Percentiles rank a stretch among this genome's conserved stretches.
These are phyloP conservation scores for Echinops telfairi DNA, from an alignment of 2,113 vertebrate genomes.

Conservation along the genomic window DNA sequence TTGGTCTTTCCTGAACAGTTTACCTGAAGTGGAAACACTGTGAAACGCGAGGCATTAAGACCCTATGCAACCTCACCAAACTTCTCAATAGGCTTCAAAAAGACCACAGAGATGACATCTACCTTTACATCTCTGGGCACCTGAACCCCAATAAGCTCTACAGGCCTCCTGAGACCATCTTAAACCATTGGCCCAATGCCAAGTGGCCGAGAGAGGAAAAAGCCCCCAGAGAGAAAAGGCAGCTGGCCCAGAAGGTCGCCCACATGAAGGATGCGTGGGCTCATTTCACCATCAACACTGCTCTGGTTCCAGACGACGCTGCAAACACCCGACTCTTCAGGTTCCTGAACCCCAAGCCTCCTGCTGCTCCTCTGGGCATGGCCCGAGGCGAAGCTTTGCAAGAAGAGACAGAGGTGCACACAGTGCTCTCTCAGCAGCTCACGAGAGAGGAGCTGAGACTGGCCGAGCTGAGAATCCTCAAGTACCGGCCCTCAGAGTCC, in stretches of 20 bases:
- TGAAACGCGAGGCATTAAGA: neutral
- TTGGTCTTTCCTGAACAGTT: constrained; percentile 2
- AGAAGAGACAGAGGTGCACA: neutral
- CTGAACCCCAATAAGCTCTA: constrained; percentile 85
- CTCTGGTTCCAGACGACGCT: constrained; percentile 45
- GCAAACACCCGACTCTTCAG: neutral
- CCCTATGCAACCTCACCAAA: constrained; percentile 60
- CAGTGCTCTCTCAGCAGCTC: rapidly evolving
- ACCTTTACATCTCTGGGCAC: constrained; percentile 85
- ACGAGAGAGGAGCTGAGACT: constrained; percentile 66
- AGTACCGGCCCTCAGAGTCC: constrained; percentile 36
- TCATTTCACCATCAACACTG: constrained; percentile 70
- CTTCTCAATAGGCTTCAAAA: constrained; percentile 85
- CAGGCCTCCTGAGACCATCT: constrained; percentile 67
- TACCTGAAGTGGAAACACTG: constrained; percentile 20
- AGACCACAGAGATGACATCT: constrained; percentile 84
- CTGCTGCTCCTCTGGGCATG: rapidly evolving
- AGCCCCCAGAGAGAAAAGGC: neutral
- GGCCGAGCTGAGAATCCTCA: constrained; percentile 78
- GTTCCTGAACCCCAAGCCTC: neutral
- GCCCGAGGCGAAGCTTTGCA: neutral
- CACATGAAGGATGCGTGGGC: constrained; percentile 79
- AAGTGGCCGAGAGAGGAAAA: constrained; percentile 19
- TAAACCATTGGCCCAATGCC: constrained; percentile 78
- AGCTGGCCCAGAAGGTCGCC: neutral